Base-by-base conservation (phyloP, 2,888 invertebrate species). In the Leucophenga maculata region DNA sequence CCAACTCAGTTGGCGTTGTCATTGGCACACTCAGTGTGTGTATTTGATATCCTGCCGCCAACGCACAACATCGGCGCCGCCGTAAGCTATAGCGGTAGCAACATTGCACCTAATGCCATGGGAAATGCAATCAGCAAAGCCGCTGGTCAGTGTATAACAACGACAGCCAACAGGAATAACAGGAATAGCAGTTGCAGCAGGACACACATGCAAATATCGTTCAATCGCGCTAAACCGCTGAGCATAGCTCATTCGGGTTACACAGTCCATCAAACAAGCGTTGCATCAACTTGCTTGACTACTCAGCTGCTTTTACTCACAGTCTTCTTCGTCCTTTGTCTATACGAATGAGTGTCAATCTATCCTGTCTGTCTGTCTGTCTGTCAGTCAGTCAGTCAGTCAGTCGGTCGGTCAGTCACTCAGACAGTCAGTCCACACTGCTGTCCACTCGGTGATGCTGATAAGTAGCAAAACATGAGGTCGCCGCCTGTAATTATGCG, bases 391-490 rank as follows among this genome's bases (percentile, higher is more conserved):
- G 60, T 39, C 60, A 13, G 18, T 60, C 55, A 22, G 69, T 14
- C 46, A 4, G 39, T 62, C 6, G 39, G 52, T 70, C 68, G 80
- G 77, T 78, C 77, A 80, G 79, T 82, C 76, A n/a, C n/a, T 78
- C 2, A 4, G 2, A 26, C 26, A 26, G 26, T 26, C 26, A 26
- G 26, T 26, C 26, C 26, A 26, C 26, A 26, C 3, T 26, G 26
- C 26, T 3, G 26, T 39, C 8, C 39, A 39, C 11, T 8, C 9
- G 3, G 39, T 82, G 80, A 79, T 80, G 83, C 79, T 85, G 85
- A 83, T 83, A 81, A 79, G 83, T 85, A 85, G 86, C 83, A 84
- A 82, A 86, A 84, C 86, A 84, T 85, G 84, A 84, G 84, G 86
- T 85, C 79, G 79, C 76, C 80, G 80, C 77, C 79, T 80, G 84